phyloP scores from a whole-genome alignment of 1,140 invertebrate species.

The Uloborus diversus region DNA sequence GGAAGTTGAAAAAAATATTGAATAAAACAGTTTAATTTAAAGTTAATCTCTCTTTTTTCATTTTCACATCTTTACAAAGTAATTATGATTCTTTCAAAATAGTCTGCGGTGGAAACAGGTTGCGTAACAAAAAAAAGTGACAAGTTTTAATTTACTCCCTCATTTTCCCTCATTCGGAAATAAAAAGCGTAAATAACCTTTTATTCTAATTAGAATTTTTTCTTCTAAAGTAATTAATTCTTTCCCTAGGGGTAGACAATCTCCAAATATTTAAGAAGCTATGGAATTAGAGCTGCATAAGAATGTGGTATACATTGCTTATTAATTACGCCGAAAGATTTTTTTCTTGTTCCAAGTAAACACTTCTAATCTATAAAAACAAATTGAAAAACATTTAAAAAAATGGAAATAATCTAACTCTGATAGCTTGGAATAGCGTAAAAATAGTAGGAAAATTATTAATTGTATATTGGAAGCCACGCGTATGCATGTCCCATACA shows the following conservation, averaged over 20 bases:
- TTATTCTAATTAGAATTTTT: constrained; percentile 12
- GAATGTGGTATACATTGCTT: background rate
- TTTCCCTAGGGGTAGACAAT: background rate
- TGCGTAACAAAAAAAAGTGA: background rate
- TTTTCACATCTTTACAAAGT: background rate
- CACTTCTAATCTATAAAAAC: too few relatives aligned
- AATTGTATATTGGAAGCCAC: too few relatives aligned
- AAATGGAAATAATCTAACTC: too few relatives aligned
- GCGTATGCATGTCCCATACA: too few relatives aligned
- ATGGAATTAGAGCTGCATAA: background rate
- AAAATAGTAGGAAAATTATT: too few relatives aligned
- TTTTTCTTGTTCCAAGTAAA: too few relatives aligned
- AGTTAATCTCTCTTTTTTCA: background rate
- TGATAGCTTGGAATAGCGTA: too few relatives aligned
- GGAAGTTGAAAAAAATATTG: background rate
- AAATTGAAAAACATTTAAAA: too few relatives aligned
- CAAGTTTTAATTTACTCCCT: constrained; percentile 5
- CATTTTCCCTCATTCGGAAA: background rate
- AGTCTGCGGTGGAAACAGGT: background rate
- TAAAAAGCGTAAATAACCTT: constrained; percentile 24
- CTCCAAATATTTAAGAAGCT: background rate
- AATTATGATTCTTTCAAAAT: constrained; percentile 12
- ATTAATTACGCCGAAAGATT: background rate
- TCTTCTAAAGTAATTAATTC: constrained; percentile 17
- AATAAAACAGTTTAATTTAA: background rate